Evolutionary conservation across 2,888 invertebrate genomes (phyloP), one percentile per base, ranked within the genome.

Genomic region (Pilophorus perplexus): DNA sequence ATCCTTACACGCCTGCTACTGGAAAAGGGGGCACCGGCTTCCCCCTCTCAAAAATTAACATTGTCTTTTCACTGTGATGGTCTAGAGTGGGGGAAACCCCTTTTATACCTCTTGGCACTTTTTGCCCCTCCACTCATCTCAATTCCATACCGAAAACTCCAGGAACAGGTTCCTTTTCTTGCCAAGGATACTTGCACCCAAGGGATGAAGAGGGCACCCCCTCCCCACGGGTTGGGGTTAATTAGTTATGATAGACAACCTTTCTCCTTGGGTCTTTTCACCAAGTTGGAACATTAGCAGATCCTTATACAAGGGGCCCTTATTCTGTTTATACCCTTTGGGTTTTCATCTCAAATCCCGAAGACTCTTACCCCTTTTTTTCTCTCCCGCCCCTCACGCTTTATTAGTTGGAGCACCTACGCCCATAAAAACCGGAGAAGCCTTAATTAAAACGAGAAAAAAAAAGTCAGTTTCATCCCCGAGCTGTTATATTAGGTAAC

Each of bases 31-130:
- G n/a, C n/a, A n/a, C n/a, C n/a, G n/a, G n/a, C n/a, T n/a, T n/a
- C n/a, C 64, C 40, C 60, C 66, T 44, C 65, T 68, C 65, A 68
- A 68, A 68, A 68, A 68, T 68, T 68, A 68, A 68, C 68, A 68
- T 66, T 68, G 68, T 68, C 68, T 68, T 68, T 55, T 44, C 46
- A 20, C 62, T 20, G 46, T 33, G 62, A 46, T 46, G 62, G 44
- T 46, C 22, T 20, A 42, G 23, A 12, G 48, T 10, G 23, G 23
- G 20, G 38, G 8, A 38, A 38, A 37, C 37, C 55, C 55, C 27
- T 55, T 25, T 28, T 25, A 25, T 25, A 46, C 46, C 46, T 18
- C 18, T 28, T 25, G 18, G 27, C 59, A 59, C 23, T 59, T 59
- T 59, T 59, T 59, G 18, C 59, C 37, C 20, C 55, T 55, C 33